These are phyloP conservation scores for Apteryx owenii DNA, from an alignment of 2,113 vertebrate genomes.

Conservation along the genomic window DNA sequence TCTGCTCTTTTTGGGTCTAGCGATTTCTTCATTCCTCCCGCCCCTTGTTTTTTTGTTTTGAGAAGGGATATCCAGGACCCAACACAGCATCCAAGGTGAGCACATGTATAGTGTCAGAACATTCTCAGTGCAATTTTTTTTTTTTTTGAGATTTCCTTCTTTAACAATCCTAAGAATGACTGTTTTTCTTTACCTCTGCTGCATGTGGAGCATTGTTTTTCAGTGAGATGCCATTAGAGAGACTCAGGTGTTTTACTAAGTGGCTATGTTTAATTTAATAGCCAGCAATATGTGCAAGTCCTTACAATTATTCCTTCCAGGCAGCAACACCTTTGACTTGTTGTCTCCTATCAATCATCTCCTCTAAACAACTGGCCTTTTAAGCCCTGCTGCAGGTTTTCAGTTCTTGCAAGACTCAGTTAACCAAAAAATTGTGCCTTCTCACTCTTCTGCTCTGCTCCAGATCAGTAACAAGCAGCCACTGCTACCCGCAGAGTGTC, in stretches of 20 bases:
- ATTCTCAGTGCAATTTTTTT: accelerated
- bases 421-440: not conserved
- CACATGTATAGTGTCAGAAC: not conserved
- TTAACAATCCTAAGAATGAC: not conserved
- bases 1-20: not conserved
- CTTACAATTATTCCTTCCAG: constrained; percentile 35
- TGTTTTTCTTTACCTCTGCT: not conserved
- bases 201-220: accelerated
- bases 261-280: constrained; percentile 41
- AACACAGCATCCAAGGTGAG: not conserved
- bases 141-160: not conserved
- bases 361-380: not conserved
- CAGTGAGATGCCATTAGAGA: not conserved
- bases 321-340: not conserved
- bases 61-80: not conserved
- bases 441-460: not conserved
- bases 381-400: not conserved
- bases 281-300: not conserved
- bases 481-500: not conserved
- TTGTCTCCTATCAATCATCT: not conserved
- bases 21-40: accelerated
- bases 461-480: not conserved
- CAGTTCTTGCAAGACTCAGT: not conserved
- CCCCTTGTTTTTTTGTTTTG: not conserved
- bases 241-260: not conserved